Evolutionary conservation across 2,113 vertebrate genomes (phyloP), one percentile per base, ranked within the genome.

Genomic region (Eira barbara): DNA sequence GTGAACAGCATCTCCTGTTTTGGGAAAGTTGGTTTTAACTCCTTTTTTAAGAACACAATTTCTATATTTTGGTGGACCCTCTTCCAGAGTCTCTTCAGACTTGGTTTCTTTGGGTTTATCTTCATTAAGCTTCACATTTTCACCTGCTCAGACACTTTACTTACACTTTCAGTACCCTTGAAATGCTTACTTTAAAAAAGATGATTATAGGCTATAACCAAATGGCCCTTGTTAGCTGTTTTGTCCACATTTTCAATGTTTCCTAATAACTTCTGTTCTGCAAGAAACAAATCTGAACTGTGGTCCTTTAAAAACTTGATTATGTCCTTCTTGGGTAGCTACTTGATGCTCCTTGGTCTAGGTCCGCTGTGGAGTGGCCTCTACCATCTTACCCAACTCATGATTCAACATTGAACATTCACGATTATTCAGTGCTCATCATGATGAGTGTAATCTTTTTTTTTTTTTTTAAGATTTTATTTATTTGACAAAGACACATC

Each of bases 21-120:
- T 99, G 0, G 99, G 99, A 71, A 99, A 99, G 98, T 99, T 99
- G 39, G 98, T 97, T 98, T 99, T 99, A 96, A 99, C 99, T 0
- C 99, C 99, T 97, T 99, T 99, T 97, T 99, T 99, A n/a, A 99
- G 79, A 65, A 99, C 97, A 0, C 99, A 96, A 97, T 99, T 99
- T 0, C 97, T 99, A 71, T 99, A 99, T 93, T 99, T 99, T 1
- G 99, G 99, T 0, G 99, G 99, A 79, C 99, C 99, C 99, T 99
- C 99, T 73, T 99, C 23, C 36, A 73, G 71, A 39, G 69, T 42
- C 36, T 74, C 36, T 74, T 42, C 71, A 74, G 71, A 25, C 21
- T 42, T 74, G 71, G 36, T 74, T 74, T 42, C 71, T 42, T 74
- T 74, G 71, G 71, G 71, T 42, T 25, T 74, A 25, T 74, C 71